These are phyloP conservation scores for Podarcis raffonei DNA, from an alignment of 2,113 vertebrate species.

Conservation along the genomic window DNA sequence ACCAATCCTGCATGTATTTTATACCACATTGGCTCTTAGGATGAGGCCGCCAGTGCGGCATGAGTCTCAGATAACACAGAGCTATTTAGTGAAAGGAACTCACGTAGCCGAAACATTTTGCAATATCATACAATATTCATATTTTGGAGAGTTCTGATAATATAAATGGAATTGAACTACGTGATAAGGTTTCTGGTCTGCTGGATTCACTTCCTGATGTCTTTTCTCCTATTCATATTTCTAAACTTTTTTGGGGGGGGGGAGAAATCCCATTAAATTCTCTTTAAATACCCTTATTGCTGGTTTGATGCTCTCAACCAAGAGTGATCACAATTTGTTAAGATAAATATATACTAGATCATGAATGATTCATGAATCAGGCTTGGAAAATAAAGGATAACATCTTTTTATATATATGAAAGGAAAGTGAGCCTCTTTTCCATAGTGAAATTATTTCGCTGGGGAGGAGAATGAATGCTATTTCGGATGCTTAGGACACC, in stretches of 20 bases:
- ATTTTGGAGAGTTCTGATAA: conserved; percentile 50
- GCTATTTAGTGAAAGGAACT: conserved; percentile 25
- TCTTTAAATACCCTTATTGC: conserved; percentile 58
- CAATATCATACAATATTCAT: conserved; percentile 55
- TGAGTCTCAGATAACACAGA: conserved; percentile 29
- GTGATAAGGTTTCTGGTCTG: conserved; percentile 56
- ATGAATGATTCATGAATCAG: conserved; percentile 71
- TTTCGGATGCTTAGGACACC: conserved; percentile 56
- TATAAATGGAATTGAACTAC: conserved; percentile 57
- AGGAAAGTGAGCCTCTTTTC: conserved; percentile 60
- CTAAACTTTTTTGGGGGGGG: conserved; percentile 27
- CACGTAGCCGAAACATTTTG: conserved; percentile 42
- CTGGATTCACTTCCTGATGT: conserved; percentile 59
- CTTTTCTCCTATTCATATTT: conserved; percentile 32
- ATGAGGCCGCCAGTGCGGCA: conserved; percentile 35
- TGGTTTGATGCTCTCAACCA: conserved; percentile 61
- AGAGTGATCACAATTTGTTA: conserved; percentile 56
- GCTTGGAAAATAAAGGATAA: conserved; percentile 67
- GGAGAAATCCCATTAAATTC: conserved; percentile 52
- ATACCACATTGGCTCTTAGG: not conserved
- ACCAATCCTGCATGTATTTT: not conserved
- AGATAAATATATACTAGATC: conserved; percentile 58
- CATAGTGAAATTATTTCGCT: conserved; percentile 57
- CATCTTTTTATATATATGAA: conserved; percentile 54
- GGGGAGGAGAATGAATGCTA: conserved; percentile 56